These are phyloP conservation scores for Erpobdella octoculata DNA, from an alignment of 2,888 invertebrate species.

Conservation along the genomic window DNA sequence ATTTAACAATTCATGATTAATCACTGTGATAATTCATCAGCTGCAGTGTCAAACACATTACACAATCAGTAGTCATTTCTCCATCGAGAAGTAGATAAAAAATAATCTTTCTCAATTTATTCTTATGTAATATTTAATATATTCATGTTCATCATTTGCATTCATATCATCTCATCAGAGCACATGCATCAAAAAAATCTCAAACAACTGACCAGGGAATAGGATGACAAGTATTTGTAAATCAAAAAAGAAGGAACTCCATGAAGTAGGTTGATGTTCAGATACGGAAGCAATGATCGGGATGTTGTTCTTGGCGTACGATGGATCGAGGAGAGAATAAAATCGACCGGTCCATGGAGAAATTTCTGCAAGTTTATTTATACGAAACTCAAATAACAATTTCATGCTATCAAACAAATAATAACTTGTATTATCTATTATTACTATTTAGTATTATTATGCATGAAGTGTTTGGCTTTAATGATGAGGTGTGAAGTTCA, in stretches of 20 bases:
- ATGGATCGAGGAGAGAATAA: slow-evolving; percentile 88
- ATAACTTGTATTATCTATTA: too few relatives aligned
- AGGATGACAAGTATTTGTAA: slow-evolving; percentile 72
- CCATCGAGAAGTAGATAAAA: too few relatives aligned
- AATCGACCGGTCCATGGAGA: slow-evolving; percentile 97
- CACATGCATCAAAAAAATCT: background rate
- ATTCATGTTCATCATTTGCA: background rate
- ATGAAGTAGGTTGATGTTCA: slow-evolving; percentile 96
- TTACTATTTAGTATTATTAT: too few relatives aligned
- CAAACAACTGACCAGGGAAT: slow-evolving; percentile 62
- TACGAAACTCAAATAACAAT: too few relatives aligned
- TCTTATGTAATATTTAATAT: background rate
- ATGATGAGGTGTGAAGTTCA: too few relatives aligned
- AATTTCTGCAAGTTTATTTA: too few relatives aligned
- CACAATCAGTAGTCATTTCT: too few relatives aligned
- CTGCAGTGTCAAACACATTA: background rate
- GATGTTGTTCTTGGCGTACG: slow-evolving; percentile 95
- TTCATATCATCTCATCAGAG: background rate
- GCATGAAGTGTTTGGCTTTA: too few relatives aligned
- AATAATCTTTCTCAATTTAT: background rate
- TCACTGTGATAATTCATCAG: background rate
- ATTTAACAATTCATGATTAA: background rate
- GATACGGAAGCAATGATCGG: slow-evolving; percentile 94
- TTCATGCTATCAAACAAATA: too few relatives aligned
- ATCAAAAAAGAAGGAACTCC: slow-evolving; percentile 97